phyloP scores from a whole-genome alignment of 2,888 invertebrate species.

The Autographa gamma region DNA sequence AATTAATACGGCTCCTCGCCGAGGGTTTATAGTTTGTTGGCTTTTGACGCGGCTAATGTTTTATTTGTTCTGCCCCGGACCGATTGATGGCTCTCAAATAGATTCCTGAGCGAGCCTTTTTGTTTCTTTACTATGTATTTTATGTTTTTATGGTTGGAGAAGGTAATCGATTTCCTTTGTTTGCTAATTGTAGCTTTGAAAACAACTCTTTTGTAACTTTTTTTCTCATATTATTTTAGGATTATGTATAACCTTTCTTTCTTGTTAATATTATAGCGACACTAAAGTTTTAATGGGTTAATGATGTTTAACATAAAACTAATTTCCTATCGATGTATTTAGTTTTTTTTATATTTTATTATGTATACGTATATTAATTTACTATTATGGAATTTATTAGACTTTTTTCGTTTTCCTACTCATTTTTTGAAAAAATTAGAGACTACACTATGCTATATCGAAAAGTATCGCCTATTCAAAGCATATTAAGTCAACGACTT shows the following conservation, averaged over 20 bases:
- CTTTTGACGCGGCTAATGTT: slow-evolving; percentile 68
- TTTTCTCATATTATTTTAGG: slow-evolving; percentile 11
- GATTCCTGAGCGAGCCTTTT: slow-evolving; percentile 56
- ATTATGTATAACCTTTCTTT: slow-evolving; percentile 21
- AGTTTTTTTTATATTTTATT: neutral
- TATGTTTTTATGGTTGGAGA: slow-evolving; percentile 46
- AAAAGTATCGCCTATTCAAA: neutral
- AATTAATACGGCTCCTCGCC: slow-evolving; percentile 72
- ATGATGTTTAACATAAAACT: neutral
- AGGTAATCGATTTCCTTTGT: slow-evolving; percentile 53
- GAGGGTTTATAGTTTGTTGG: slow-evolving; percentile 66
- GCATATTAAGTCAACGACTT: too few species aligned
- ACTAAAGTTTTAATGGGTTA: slow-evolving; percentile 18
- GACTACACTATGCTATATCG: too few species aligned
- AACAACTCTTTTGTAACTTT: slow-evolving; percentile 26
- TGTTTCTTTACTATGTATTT: slow-evolving; percentile 39
- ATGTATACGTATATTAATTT: too few species aligned
- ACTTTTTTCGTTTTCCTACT: too few species aligned
- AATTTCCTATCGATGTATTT: slow-evolving; percentile 8
- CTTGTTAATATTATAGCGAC: slow-evolving; percentile 5
- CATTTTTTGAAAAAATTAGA: too few species aligned
- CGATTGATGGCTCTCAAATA: slow-evolving; percentile 62
- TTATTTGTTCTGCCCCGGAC: slow-evolving; percentile 66
- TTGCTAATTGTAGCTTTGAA: slow-evolving; percentile 46
- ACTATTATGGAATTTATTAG: too few species aligned